Evolutionary conservation across 2,113 vertebrate species (phyloP).

Genomic region (Chionomys nivalis): DNA sequence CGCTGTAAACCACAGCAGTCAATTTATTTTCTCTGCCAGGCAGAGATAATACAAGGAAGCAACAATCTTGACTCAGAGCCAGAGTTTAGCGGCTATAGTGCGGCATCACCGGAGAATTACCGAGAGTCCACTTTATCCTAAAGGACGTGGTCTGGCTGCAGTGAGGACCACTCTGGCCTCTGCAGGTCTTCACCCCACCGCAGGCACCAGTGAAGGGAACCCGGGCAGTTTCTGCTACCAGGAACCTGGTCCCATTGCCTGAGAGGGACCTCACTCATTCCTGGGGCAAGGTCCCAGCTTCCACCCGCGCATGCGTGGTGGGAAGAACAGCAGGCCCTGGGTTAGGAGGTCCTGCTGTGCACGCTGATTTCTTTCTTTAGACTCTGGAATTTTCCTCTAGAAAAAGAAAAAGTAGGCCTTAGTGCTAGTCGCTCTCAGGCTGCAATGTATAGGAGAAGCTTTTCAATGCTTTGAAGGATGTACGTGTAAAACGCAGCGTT

Average conservation of each 20-base stretch:
- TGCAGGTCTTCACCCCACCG: not conserved
- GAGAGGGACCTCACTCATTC: not conserved
- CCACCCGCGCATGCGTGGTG: accelerated
- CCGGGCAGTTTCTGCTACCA: not conserved
- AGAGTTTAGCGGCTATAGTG: not conserved
- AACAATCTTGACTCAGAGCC: not conserved
- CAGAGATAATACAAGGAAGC: constrained; percentile 12
- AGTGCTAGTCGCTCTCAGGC: not conserved
- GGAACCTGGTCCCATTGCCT: not conserved
- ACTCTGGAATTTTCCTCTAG: not conserved
- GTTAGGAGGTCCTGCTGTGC: not conserved
- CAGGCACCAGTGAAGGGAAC: not conserved
- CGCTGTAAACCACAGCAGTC: not conserved
- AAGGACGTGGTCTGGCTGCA: not conserved
- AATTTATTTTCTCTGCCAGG: constrained; percentile 8
- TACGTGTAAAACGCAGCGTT: constrained; percentile 33
- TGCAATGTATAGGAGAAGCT: not conserved
- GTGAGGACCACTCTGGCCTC: not conserved
- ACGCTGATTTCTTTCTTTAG: not conserved
- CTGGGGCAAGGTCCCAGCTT: not conserved
- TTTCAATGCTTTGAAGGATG: not conserved
- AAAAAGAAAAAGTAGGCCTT: not conserved
- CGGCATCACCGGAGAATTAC: not conserved
- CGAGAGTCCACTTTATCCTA: not conserved
- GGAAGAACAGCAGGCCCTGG: no score